Conservation (phyloP, 1,140 invertebrate genomes). For the Venustaconcha ellipsiformis region DNA sequence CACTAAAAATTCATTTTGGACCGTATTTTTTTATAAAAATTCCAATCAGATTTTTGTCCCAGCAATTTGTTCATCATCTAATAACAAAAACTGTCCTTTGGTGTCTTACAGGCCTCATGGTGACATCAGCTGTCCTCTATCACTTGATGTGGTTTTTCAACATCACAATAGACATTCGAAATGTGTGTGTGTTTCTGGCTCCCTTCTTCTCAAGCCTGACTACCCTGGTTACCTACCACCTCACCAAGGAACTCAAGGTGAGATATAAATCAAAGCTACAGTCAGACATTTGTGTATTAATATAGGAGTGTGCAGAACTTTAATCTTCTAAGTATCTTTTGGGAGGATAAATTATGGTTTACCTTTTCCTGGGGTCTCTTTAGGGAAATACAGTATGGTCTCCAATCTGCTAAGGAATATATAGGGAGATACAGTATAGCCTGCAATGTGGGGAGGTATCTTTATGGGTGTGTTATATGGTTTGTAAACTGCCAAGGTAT, state of each 20-base stretch:
- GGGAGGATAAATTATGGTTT: too few relatives aligned
- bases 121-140: constrained; percentile 94
- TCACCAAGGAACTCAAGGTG: constrained; percentile 96
- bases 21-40: neutral
- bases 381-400: too few relatives aligned
- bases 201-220: constrained; percentile 97
- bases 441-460: too few relatives aligned
- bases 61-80: neutral
- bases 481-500: too few relatives aligned
- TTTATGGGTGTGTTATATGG: too few relatives aligned
- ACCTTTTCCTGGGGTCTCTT: too few relatives aligned
- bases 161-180: constrained; percentile 95
- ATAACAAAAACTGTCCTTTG: neutral
- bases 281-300: too few relatives aligned
- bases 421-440: too few relatives aligned
- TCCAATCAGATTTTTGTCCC: neutral
- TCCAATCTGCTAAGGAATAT: too few relatives aligned
- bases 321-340: too few relatives aligned
- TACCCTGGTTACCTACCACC: constrained; percentile 93
- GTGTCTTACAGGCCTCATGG: constrained; percentile 81
- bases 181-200: constrained; percentile 98
- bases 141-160: constrained; percentile 90
- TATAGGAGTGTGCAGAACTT: too few relatives aligned
- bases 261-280: constrained; percentile 26
- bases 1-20: too few relatives aligned